Evolutionary conservation across 2,113 vertebrate genomes (phyloP), one percentile per base, ranked within the genome.

Genomic region (Otolemur garnettii): DNA sequence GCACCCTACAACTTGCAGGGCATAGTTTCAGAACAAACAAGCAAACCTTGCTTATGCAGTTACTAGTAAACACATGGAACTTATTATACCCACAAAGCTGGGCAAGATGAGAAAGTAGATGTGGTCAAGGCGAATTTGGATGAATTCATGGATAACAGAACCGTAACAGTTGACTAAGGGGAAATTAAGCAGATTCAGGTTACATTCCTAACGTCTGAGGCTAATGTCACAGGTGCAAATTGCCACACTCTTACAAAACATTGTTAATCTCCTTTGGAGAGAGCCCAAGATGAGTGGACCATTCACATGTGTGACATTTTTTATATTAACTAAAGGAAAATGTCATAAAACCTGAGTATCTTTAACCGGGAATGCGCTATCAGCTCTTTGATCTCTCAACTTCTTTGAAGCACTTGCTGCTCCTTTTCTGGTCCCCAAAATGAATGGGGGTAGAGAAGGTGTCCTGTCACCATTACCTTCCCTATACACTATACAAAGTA

Each of bases 41-140:
- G 64, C 97, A 94, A 33, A 87, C 60, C 33, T 75, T 96, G 90
- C 95, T 92, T 87, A 66, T 57, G 18, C 30, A 80, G 18, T 55
- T 30, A 94, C 57, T 86, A 77, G 62, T 84, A 94, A 94, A 95
- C 95, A 93, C 45, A 42, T 83, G 94, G 82, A 95, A 93, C 69
- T 83, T 75, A 90, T 97, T 95, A 91, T 79, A 91, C 53, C 86
- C 8, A 1, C 5, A 24, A 59, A 93, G 42, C 82, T 66, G 62
- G 66, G 68, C 64, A 95, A 64, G 79, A 95, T 94, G 96, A 95
- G 66, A 94, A 96, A 64, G 59, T 95, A 59, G 97, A 87, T 81
- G 79, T 83, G 87, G 83, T 96, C 82, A 93, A 95, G 93, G 82
- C 9, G 57, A 96, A 97, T 97, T 81, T 96, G 82, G 79, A 90